Base-by-base conservation (phyloP, 2,888 invertebrate species). In the Cyclophora albipunctata region DNA sequence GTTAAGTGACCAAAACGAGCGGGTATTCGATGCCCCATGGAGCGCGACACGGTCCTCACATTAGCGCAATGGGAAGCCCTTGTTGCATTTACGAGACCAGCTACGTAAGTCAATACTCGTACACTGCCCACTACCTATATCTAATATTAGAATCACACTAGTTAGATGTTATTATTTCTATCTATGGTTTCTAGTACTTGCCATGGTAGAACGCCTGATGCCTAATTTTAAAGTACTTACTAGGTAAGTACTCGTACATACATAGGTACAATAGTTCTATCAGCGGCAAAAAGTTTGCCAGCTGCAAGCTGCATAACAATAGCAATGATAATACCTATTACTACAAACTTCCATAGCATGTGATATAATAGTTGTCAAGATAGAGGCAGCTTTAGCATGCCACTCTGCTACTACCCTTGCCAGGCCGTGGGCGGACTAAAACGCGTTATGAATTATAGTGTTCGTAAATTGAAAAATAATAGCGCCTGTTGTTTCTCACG, bases 1-100 rank as follows among this genome's bases (percentile, higher is more conserved):
- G 73, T 76, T 76, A 80, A 84, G 85, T 84, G 84, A 72, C 69
- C 72, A 66, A 76, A 77, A 80, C 78, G 78, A 75, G 20, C 1
- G 20, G 20, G 75, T 71, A 73, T 76, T 82, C 64, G 73, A 78
- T 70, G 66, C 74, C 73, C 64, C 87, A 63, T 63, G 79, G 74
- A 66, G 86, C 43, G 78, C 72, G 65, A 87, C 87, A 87, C 59
- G 77, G 59, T 59, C 69, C 62, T 59, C 64, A 73, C 81, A 79
- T 84, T 84, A 84, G 60, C 71, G 65, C 70, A 71, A 74, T 72
- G 75, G 67, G 73, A 63, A 63, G 70, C 66, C 68, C 67, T 57
- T 80, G 79, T 79, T 72, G 73, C 73, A 71, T 69, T 75, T 73
- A 71, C 57, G 71, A 68, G 67, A 58, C 58, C 48, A 35, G 48